phyloP scores from a whole-genome alignment of 2,797 vertebrate species.

The Neolamprologus multifasciatus region DNA sequence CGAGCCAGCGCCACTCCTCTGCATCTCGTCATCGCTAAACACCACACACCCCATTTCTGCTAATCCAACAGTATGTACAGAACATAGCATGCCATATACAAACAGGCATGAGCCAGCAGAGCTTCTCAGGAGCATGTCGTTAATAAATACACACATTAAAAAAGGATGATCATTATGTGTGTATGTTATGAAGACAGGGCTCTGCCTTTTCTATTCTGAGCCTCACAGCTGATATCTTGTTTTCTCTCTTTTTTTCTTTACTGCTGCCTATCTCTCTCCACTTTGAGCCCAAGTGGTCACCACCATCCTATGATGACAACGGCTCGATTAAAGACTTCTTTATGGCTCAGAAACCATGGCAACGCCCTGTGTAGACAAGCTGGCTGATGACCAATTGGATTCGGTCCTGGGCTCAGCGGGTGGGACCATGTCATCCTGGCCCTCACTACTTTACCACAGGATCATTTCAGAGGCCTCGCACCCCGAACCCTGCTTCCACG shows the following conservation, averaged over 20 bases:
- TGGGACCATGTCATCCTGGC: slow-evolving; percentile 34
- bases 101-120: background rate
- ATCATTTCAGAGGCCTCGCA: slow-evolving; percentile 41
- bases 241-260: background rate
- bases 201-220: slow-evolving; percentile 41
- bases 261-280: slow-evolving; percentile 1
- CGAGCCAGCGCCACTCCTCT: slow-evolving; percentile 8
- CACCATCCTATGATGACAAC: slow-evolving; percentile 54
- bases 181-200: background rate
- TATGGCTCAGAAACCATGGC: slow-evolving; percentile 45
- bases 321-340: slow-evolving; percentile 61
- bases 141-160: background rate
- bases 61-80: slow-evolving; percentile 22
- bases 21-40: slow-evolving; percentile 15
- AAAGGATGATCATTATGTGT: background rate
- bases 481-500: slow-evolving; percentile 36
- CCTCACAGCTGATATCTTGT: background rate
- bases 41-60: slow-evolving; percentile 12
- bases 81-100: slow-evolving; percentile 11
- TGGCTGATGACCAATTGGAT: slow-evolving; percentile 51
- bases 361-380: slow-evolving; percentile 57
- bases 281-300: slow-evolving; percentile 11
- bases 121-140: slow-evolving; percentile 17
- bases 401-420: slow-evolving; percentile 25
- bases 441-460: slow-evolving; percentile 37